Evolutionary conservation across 2,797 vertebrate genomes (phyloP), one percentile per base, ranked within the genome.

Genomic region (Parambassis ranga): DNA sequence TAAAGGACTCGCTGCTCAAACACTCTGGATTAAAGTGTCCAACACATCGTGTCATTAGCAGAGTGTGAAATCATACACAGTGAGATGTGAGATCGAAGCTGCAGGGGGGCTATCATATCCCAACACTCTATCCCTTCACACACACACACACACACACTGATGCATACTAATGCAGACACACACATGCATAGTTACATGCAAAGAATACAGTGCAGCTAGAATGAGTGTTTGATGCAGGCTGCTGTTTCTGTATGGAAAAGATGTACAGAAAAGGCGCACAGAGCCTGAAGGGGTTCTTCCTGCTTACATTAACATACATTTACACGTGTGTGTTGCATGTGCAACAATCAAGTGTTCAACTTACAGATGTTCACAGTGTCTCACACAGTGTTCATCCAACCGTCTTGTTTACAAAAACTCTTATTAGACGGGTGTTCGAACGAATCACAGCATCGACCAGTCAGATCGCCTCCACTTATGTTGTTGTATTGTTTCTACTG

Each of bases 251-350:
- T 26, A 58, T 56, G 42, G 42, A 36, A 59, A 49, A n/a, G n/a
- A 41, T 52, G 22, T 64, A 49, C 30, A 36, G 36, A 48, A 74
- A 76, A 75, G 26, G 46, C 62, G 60, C 57, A 39, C 20, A 48
- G 16, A 19, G 65, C 73, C 60, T 71, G 46, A 55, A 60, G 78
- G 43, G 72, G 18, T 71, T 26, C 51, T 58, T 61, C 62, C 75
- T 79, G 79, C 49, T 13, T 77, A 71, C 49, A 82, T 86, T 86
- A 77, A 69, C 80, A 88, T 83, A 77, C 49, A 70, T 85, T 84
- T 58, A 70, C 50, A 32, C 23, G 31, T 42, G 46, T 32, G 31
- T 52, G 6, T 30, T 61, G 36, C 77, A 83, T 60, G 47, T 81
- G 53, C 77, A 77, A 64, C 66, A 78, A 67, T 41, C 65, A 58